Base-by-base conservation (phyloP, 2,888 invertebrate species). In the Pristionchus maxplancki region DNA sequence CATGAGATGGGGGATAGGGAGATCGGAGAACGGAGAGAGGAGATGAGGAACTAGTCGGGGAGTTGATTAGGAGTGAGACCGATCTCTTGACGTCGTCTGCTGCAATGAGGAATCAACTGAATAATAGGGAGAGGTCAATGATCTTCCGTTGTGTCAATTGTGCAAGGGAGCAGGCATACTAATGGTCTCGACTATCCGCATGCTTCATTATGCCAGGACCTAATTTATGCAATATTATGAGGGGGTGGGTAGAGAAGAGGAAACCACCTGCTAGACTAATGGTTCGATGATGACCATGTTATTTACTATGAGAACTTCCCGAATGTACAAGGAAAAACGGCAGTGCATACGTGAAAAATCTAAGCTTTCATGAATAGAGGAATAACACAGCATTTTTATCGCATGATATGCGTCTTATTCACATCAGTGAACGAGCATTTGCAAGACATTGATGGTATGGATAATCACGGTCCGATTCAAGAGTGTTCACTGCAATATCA, bases 221-320 rank as follows among this genome's bases (percentile, higher is more conserved):
- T 78, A 48, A 78, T 78, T 24, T 78, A 78, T 78, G 78, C 48
- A 71, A 37, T 71, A 67, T 28, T 34, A 37, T 71, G 71, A 71
- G 71, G 37, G 67, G 71, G 71, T n/a, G 58, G 6, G 50, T 20
- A 50, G 50, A 20, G 58, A 9, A 31, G 1, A 64, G 31, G 31
- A 64, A 31, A 64, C 64, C 31, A 64, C 31, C 64, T 31, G 15
- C 15, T 13, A 31, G 64, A 53, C 58, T 11, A 50, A 20, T 31
- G 58, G 62, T 48, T 37, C 6, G 31, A 74, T 37, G 31, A 74
- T 37, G 34, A 74, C 40, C 74, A 74, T 40, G n/a, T 37, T 44
- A 40, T 74, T 74, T 11, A 8, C 31, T 37, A 74, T 31, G 44
- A 40, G 6, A 74, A 44, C 37, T 74, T 74, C 37, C 44, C 34